Evolutionary conservation across 2,797 vertebrate genomes (phyloP), one percentile per base, ranked within the genome.

Genomic region (Holocentrus rufus): DNA sequence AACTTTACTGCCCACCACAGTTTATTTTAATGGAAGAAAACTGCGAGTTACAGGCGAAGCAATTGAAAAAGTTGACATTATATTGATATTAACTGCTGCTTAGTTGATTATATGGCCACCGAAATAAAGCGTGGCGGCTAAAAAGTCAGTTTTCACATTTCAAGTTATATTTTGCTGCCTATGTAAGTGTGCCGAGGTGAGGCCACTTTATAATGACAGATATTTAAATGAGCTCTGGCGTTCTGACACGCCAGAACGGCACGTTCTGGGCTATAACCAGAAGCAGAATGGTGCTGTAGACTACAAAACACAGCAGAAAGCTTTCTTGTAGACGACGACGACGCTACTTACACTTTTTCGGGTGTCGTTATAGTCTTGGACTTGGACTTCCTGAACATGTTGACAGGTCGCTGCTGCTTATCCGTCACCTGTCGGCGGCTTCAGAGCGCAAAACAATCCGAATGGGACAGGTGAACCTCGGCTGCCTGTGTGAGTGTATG

Each of bases 321-420:
- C 14, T 9, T 5, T 14, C 17, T 6, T 17, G 10, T 9, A 31
- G 15, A 64, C 7, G 18, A 11, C 31, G 46, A 3, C 8, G 3
- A 1, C 7, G 15, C 5, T 20, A 82, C 89, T 90, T 34, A 91
- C 91, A 52, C 2, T 2, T 74, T 0, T 42, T 88, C 92, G 0
- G 80, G 69, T 1, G 72, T 74, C 59, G 86, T 90, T 25, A 91
- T 88, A 0, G 39, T 69, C 71, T 69, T 83, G 65, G 67, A 74
- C 63, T 87, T 92, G 18, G 27, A 3, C 15, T 54, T 92, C 69
- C 81, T 92, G 20, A 92, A 88, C 92, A 93, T 93, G 72, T 57
- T 91, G 89, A 55, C 83, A 36, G 80, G 46, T 83, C 72, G 25
- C 25, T 27, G 44, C 34, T 36, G 34, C 22, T 50, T 27, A n/a